Evolutionary conservation across 2,113 vertebrate genomes (phyloP).

Genomic region (Aegotheles bennettii): DNA sequence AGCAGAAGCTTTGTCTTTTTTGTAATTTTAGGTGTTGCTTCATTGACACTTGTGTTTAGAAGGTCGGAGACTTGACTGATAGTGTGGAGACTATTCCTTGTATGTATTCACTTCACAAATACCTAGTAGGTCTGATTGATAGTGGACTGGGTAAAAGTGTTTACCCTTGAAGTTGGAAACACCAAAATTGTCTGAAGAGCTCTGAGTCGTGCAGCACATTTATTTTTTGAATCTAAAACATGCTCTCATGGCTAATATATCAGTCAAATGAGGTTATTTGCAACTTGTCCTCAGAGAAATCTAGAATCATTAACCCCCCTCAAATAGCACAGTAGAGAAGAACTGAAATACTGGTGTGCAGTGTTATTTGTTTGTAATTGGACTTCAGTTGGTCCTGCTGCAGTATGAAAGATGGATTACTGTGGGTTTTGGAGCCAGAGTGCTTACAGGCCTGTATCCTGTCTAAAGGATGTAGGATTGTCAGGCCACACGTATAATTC

Average conservation of each 20-base stretch:
- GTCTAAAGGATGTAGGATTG: neutral
- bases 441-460: rapidly evolving
- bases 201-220: neutral
- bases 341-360: neutral
- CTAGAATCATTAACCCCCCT: neutral
- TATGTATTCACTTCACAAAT: neutral
- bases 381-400: neutral
- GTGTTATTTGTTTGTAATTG: neutral
- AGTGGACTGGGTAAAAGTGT: neutral
- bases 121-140: neutral
- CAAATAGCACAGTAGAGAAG: neutral
- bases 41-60: neutral
- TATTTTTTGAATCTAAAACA: neutral
- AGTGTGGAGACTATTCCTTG: neutral
- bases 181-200: neutral
- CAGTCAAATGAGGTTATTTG: neutral
- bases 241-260: neutral
- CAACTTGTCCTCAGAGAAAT: neutral
- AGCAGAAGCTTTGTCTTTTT: neutral
- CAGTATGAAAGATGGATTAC: neutral
- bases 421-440: neutral
- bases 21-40: neutral
- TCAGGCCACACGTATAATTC: neutral
- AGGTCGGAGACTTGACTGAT: neutral
- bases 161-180: neutral